phyloP scores from a whole-genome alignment of 2,888 invertebrate genomes.

The Euzetes globulus region DNA sequence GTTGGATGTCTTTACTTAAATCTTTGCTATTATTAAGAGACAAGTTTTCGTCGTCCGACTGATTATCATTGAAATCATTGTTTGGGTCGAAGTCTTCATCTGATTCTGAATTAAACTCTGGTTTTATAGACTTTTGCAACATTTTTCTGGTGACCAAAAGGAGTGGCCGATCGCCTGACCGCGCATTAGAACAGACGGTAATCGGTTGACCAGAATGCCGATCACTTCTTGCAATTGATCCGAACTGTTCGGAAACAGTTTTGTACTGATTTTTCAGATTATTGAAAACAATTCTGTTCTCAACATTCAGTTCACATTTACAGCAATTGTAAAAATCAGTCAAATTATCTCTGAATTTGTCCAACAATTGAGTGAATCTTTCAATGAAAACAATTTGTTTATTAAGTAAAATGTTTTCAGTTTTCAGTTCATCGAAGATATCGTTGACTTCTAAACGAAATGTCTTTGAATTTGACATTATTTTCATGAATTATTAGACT shows the following conservation, averaged over 20 bases:
- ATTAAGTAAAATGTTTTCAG: background rate
- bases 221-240: too few relatives aligned
- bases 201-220: too few relatives aligned
- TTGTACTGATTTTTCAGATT: background rate
- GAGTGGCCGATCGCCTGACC: too few relatives aligned
- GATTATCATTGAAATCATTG: too few relatives aligned
- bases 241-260: background rate
- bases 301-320: background rate
- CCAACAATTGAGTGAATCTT: background rate
- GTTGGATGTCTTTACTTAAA: background rate
- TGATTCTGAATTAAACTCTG: too few relatives aligned
- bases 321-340: background rate
- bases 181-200: too few relatives aligned
- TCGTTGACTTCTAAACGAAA: background rate
- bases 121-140: too few relatives aligned
- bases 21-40: too few relatives aligned
- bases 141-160: too few relatives aligned
- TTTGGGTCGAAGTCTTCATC: too few relatives aligned
- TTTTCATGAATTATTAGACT: background rate
- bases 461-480: conserved; percentile 9
- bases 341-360: background rate
- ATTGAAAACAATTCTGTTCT: background rate
- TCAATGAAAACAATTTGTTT: background rate
- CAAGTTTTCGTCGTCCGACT: too few relatives aligned
- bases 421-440: background rate